These are phyloP conservation scores for Rhegmatorhina hoffmannsi DNA, from an alignment of 2,113 vertebrate species.

Conservation along the genomic window DNA sequence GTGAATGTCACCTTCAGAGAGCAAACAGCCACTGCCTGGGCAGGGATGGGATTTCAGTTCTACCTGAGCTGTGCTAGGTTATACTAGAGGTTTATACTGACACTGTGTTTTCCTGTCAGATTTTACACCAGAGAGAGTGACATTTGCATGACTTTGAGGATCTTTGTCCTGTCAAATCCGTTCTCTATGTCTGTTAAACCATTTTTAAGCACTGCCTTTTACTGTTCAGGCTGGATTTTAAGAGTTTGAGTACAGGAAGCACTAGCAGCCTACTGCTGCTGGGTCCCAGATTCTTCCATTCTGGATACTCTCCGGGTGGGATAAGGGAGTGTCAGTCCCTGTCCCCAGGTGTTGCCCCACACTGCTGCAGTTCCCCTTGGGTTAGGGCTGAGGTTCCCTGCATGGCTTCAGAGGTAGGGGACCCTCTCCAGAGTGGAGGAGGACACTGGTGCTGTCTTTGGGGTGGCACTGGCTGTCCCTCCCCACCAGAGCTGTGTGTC, in stretches of 20 bases:
- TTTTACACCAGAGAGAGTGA: background rate
- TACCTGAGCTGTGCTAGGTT: background rate
- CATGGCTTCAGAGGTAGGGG: background rate
- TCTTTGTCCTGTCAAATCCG: background rate
- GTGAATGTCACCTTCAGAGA: background rate
- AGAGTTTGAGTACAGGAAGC: rapidly evolving
- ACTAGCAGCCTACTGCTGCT: background rate
- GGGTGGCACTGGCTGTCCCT: background rate
- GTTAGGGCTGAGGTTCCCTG: background rate
- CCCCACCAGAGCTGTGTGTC: background rate
- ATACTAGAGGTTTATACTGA: background rate
- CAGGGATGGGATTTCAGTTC: background rate
- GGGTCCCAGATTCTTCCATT: background rate
- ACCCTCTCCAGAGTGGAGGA: background rate
- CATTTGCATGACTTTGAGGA: background rate
- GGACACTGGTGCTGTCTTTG: rapidly evolving
- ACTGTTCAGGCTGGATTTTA: background rate
- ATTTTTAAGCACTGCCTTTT: background rate
- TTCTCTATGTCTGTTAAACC: background rate
- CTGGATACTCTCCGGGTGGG: rapidly evolving
- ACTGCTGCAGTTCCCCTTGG: background rate
- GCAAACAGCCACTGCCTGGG: background rate
- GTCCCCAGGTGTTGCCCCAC: rapidly evolving
- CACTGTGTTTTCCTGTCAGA: rapidly evolving
- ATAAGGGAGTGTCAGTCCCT: rapidly evolving